phyloP scores from a whole-genome alignment of 2,888 invertebrate genomes.

The Dicyrtomina minuta region DNA sequence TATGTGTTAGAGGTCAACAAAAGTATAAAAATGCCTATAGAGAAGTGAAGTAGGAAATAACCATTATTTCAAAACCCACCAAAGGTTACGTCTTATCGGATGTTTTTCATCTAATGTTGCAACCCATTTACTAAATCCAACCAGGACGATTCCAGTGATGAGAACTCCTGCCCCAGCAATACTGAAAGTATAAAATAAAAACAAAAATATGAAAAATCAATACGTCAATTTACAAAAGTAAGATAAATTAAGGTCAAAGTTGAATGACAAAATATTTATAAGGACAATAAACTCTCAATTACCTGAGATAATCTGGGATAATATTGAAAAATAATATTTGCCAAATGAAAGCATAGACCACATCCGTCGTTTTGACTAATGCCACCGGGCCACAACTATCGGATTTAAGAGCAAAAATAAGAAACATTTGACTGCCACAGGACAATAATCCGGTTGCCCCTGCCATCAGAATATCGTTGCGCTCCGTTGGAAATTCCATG shows the following conservation, averaged over 20 bases:
- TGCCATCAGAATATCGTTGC: slow-evolving; percentile 43
- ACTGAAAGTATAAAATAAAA: slow-evolving; percentile 24
- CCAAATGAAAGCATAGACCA: slow-evolving; percentile 49
- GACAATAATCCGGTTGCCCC: slow-evolving; percentile 43
- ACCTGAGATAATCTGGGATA: slow-evolving; percentile 46
- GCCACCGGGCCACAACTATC: slow-evolving; percentile 49
- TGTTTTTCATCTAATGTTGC: slow-evolving; percentile 42
- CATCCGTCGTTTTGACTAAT: slow-evolving; percentile 48
- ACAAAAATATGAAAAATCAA: neutral
- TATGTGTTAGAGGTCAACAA: no score
- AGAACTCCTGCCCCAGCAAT: slow-evolving; percentile 45
- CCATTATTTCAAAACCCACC: slow-evolving; percentile 46
- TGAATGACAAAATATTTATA: no score
- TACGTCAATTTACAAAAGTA: neutral
- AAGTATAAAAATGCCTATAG: no score
- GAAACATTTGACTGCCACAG: slow-evolving; percentile 48
- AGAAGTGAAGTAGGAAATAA: no score
- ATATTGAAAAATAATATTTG: slow-evolving; percentile 42
- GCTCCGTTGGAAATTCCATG: slow-evolving; percentile 45
- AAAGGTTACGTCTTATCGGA: slow-evolving; percentile 34
- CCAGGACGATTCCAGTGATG: slow-evolving; percentile 47
- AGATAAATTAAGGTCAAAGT: neutral
- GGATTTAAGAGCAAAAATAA: slow-evolving; percentile 50
- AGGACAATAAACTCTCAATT: slow-evolving; percentile 12
- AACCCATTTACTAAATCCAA: slow-evolving; percentile 48